phyloP scores from a whole-genome alignment of 2,888 invertebrate species.

The Metacarcinus magister region DNA sequence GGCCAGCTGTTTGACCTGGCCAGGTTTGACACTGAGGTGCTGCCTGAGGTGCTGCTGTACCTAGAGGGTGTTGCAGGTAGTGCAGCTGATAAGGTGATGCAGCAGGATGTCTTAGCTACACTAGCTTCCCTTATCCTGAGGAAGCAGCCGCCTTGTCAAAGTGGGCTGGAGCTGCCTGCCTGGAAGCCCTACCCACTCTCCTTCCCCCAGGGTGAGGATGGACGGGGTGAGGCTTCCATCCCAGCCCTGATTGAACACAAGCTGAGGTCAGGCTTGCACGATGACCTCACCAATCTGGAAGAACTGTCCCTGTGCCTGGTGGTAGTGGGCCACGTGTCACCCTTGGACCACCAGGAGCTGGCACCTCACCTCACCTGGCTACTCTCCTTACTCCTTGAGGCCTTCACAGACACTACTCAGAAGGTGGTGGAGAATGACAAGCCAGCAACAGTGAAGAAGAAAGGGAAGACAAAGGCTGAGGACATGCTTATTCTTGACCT shows the following conservation, averaged over 20 bases:
- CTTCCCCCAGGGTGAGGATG: conserved; percentile 46
- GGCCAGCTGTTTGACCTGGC: conserved; percentile 35
- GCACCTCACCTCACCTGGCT: conserved; percentile 73
- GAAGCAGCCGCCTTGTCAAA: conserved; percentile 75
- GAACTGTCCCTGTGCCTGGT: conserved; percentile 72
- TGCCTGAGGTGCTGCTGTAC: conserved; percentile 69
- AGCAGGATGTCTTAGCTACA: conserved; percentile 63
- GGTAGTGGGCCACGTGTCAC: conserved; percentile 76
- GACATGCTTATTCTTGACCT: background rate
- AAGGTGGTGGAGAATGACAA: conserved; percentile 62
- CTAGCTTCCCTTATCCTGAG: conserved; percentile 62
- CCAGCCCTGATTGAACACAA: conserved; percentile 66
- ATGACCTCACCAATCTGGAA: conserved; percentile 77
- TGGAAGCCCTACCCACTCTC: conserved; percentile 71
- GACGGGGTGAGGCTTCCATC: background rate
- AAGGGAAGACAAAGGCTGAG: conserved; percentile 52
- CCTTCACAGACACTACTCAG: conserved; percentile 61
- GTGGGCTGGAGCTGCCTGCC: conserved; percentile 65
- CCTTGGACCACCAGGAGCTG: conserved; percentile 74
- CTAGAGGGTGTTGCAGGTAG: conserved; percentile 33
- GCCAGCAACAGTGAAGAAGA: conserved; percentile 51
- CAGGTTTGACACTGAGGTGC: conserved; percentile 76
- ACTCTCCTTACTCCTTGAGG: conserved; percentile 68
- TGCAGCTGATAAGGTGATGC: background rate
- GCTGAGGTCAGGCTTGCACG: conserved; percentile 68